Percentiles rank a stretch among this genome's conserved stretches.
Conservation (phyloP, 2,888 invertebrate genomes). For the Boloria selene region DNA sequence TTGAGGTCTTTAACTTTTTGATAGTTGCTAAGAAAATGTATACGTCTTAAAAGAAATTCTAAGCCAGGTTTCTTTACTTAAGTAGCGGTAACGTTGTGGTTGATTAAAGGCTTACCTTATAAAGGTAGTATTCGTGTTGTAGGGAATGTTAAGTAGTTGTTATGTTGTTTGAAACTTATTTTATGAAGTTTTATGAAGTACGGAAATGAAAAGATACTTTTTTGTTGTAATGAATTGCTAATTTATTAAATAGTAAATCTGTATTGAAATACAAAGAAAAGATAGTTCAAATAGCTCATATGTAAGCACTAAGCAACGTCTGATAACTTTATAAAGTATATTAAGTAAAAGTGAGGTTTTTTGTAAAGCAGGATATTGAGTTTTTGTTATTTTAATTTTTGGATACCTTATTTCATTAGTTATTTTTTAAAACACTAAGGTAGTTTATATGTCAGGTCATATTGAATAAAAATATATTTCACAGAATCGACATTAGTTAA, state of each 20-base stretch:
- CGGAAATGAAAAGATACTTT: not conserved
- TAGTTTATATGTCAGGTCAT: too few species aligned
- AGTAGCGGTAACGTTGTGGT: slow-evolving; percentile 17
- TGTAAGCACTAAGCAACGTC: too few species aligned
- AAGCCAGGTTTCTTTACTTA: slow-evolving; percentile 17
- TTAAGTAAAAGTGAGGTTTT: too few species aligned
- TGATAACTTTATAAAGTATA: too few species aligned
- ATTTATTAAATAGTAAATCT: not conserved
- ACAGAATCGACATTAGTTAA: too few species aligned
- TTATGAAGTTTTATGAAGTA: slow-evolving; percentile 5
- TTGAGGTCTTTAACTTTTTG: not conserved
- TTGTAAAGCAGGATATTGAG: too few species aligned
- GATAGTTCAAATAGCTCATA: too few species aligned
- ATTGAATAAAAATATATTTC: too few species aligned
- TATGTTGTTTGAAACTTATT: slow-evolving; percentile 11
- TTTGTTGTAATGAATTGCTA: slow-evolving; percentile 6
- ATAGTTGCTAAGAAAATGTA: slow-evolving; percentile 12
- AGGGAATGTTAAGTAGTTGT: slow-evolving; percentile 20
- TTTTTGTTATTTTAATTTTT: too few species aligned
- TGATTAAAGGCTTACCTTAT: slow-evolving; percentile 22
- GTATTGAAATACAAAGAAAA: not conserved
- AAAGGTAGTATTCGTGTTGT: slow-evolving; percentile 18
- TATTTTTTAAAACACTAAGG: too few species aligned
- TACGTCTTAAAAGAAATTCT: slow-evolving; percentile 13
- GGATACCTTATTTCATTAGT: too few species aligned